phyloP scores from a whole-genome alignment of 1,140 invertebrate genomes.

The Leptinotarsa defecta region DNA sequence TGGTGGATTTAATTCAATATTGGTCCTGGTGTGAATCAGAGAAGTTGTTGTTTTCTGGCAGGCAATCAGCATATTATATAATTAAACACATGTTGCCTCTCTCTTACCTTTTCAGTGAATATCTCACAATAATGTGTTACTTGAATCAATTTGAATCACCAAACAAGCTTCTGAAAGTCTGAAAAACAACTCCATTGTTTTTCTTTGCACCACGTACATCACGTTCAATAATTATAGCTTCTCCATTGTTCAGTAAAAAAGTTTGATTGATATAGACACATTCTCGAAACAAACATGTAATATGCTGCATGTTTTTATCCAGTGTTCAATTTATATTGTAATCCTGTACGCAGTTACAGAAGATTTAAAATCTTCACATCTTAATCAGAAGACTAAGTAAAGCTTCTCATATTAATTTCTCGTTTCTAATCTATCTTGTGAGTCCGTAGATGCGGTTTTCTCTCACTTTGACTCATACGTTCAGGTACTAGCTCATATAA shows the following conservation, averaged over 20 bases:
- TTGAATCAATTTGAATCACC: no score
- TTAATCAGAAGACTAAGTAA: conserved; percentile 22
- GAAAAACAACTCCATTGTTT: no score
- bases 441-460: not conserved
- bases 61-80: no score
- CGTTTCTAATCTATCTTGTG: conserved; percentile 3
- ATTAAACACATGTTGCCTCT: no score
- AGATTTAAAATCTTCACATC: conserved; percentile 22
- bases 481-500: conserved; percentile 4
- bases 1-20: no score
- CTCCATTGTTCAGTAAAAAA: not conserved
- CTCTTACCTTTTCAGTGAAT: no score
- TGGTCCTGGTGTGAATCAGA: no score
- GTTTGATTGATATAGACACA: not conserved
- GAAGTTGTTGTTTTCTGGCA: no score
- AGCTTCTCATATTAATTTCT: conserved; percentile 9
- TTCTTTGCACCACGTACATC: no score
- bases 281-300: not conserved
- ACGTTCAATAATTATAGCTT: no score
- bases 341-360: conserved; percentile 1
- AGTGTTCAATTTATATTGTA: conserved; percentile 3
- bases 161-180: no score
- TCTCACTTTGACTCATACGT: conserved; percentile 10
- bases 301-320: not conserved
- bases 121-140: no score